phyloP scores from a whole-genome alignment of 2,888 invertebrate genomes.

The Eledone cirrhosa region DNA sequence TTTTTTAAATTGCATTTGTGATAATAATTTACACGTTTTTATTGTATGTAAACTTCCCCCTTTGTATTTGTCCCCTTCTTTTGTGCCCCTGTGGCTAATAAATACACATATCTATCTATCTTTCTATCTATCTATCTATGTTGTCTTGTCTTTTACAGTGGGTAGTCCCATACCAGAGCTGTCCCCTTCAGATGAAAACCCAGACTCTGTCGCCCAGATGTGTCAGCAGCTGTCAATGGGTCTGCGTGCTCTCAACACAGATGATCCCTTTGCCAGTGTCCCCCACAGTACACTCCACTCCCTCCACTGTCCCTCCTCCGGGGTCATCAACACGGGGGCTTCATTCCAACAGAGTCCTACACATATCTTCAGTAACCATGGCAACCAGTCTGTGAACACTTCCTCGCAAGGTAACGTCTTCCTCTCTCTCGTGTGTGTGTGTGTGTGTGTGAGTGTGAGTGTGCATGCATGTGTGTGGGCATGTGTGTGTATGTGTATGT shows the following conservation, averaged over 20 bases:
- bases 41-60: too few species aligned
- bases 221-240: constrained; percentile 82
- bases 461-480: too few species aligned
- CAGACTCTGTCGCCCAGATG: constrained; percentile 76
- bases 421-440: too few species aligned
- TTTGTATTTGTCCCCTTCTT: too few species aligned
- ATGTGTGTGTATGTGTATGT: too few species aligned
- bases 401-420: constrained; percentile 39
- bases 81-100: too few species aligned
- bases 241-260: constrained; percentile 76
- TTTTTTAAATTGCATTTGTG: too few species aligned
- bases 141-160: constrained; percentile 50
- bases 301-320: constrained; percentile 31
- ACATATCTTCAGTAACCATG: constrained; percentile 12
- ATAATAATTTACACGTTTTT: too few species aligned
- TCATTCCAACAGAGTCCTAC: constrained; percentile 23
- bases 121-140: neutral
- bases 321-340: constrained; percentile 29
- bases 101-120: too few species aligned
- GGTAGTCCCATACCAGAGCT: constrained; percentile 83
- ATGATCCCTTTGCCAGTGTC: constrained; percentile 66
- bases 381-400: constrained; percentile 29
- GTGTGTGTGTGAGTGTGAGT: too few species aligned
- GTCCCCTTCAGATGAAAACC: constrained; percentile 71
- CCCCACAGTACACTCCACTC: constrained; percentile 34